Conservation (phyloP, 2,888 invertebrate genomes). For the Plagodis pulveraria region DNA sequence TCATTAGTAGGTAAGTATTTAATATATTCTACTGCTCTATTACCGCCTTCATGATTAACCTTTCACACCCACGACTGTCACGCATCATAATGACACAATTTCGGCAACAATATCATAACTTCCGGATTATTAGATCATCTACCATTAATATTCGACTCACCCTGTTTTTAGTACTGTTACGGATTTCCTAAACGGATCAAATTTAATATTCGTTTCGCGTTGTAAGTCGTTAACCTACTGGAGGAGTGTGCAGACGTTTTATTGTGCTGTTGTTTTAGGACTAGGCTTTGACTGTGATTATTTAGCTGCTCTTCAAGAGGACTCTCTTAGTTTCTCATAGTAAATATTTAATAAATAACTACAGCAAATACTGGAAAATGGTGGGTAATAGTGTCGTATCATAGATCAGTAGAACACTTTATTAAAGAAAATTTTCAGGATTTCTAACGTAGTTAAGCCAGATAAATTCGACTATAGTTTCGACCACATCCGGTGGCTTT, state of each 20-base stretch:
- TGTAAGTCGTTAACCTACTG: conserved; percentile 28
- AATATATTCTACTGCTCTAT: background rate
- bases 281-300: conserved; percentile 10
- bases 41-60: background rate
- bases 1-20: too few relatives aligned
- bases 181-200: conserved; percentile 29
- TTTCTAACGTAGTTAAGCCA: too few relatives aligned
- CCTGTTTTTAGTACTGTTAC: conserved; percentile 22
- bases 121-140: conserved; percentile 28
- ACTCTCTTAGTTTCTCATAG: background rate
- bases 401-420: too few relatives aligned
- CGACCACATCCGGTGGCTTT: too few relatives aligned
- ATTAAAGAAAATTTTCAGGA: too few relatives aligned
- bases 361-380: too few relatives aligned
- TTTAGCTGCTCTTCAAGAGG: conserved; percentile 7
- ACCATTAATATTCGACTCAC: conserved; percentile 24
- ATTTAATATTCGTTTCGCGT: conserved; percentile 30
- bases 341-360: too few relatives aligned
- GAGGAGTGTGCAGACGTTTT: conserved; percentile 17
- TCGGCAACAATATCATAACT: conserved; percentile 16
- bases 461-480: too few relatives aligned
- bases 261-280: conserved; percentile 16
- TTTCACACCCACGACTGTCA: background rate
- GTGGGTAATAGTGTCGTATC: too few relatives aligned
- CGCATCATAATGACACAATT: conserved; percentile 5